These are phyloP conservation scores for Griposia aprilina DNA, from an alignment of 2,888 invertebrate genomes.

Conservation along the genomic window DNA sequence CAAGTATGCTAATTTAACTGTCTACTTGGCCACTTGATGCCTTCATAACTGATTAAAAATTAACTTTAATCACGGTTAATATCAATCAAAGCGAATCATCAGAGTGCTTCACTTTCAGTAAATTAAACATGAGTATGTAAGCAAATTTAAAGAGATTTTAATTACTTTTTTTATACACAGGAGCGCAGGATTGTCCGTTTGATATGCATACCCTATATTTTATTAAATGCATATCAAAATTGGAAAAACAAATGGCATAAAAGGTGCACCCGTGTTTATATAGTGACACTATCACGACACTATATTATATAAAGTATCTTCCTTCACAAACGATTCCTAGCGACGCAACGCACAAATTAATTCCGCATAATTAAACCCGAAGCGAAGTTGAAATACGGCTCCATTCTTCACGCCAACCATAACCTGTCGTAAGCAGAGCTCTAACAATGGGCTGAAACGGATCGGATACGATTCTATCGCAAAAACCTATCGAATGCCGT, in stretches of 20 bases:
- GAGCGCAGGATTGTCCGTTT: neutral
- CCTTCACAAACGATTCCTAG: slow-evolving; percentile 14
- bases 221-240: no score
- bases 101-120: slow-evolving; percentile 21
- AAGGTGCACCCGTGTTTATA: neutral
- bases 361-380: slow-evolving; percentile 64
- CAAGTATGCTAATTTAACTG: slow-evolving; percentile 69
- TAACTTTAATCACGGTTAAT: slow-evolving; percentile 61
- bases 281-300: neutral
- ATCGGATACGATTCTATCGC: slow-evolving; percentile 46
- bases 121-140: slow-evolving; percentile 29
- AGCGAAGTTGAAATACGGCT: slow-evolving; percentile 54
- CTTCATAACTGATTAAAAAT: slow-evolving; percentile 68
- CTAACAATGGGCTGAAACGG: slow-evolving; percentile 46
- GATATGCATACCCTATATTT: no score
- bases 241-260: no score
- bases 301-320: slow-evolving; percentile 35
- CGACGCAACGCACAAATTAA: slow-evolving; percentile 58
- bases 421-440: slow-evolving; percentile 55
- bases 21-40: slow-evolving; percentile 56
- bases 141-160: slow-evolving; percentile 32
- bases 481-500: slow-evolving; percentile 55
- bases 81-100: slow-evolving; percentile 52
- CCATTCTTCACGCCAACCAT: slow-evolving; percentile 55
- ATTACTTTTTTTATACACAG: slow-evolving; percentile 36